phyloP scores from a whole-genome alignment of 2,797 vertebrate genomes.

The Thamnophis elegans region DNA sequence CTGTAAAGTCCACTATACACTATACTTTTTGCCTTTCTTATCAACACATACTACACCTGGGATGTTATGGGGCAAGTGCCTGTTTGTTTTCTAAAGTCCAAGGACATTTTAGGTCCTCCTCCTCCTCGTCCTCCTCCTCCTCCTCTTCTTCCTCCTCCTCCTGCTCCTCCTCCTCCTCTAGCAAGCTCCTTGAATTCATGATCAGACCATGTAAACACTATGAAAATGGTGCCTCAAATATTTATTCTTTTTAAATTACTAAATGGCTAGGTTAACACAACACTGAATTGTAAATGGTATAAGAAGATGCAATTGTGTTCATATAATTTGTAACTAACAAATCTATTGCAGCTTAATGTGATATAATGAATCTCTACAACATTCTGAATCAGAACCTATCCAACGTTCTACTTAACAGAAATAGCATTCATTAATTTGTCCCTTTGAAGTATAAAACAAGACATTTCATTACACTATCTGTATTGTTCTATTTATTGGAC shows the following conservation, averaged over 20 bases:
- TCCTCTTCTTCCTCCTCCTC: background rate
- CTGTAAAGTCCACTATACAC: background rate
- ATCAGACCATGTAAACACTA: background rate
- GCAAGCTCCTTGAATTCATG: background rate
- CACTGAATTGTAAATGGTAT: background rate
- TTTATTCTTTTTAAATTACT: background rate
- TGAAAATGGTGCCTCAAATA: background rate
- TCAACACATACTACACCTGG: background rate
- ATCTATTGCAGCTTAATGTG: background rate
- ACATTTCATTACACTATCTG: background rate
- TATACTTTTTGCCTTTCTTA: background rate
- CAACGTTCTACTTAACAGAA: background rate
- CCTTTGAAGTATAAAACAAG: background rate
- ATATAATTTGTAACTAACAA: background rate
- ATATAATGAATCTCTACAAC: background rate
- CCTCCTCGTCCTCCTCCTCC: background rate
- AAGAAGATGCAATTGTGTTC: background rate
- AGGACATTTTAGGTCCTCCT: background rate
- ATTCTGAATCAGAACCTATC: background rate
- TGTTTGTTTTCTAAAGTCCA: background rate
- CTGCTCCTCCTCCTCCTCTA: background rate
- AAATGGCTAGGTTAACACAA: background rate
- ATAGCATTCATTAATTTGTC: background rate
- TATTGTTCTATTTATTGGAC: background rate
- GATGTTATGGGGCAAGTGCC: background rate